A percentile compares a stretch with the other conserved stretches of the same genome.
Evolutionary conservation across 2,797 vertebrate species (phyloP).

Genomic region (Knipowitschia caucasica): DNA sequence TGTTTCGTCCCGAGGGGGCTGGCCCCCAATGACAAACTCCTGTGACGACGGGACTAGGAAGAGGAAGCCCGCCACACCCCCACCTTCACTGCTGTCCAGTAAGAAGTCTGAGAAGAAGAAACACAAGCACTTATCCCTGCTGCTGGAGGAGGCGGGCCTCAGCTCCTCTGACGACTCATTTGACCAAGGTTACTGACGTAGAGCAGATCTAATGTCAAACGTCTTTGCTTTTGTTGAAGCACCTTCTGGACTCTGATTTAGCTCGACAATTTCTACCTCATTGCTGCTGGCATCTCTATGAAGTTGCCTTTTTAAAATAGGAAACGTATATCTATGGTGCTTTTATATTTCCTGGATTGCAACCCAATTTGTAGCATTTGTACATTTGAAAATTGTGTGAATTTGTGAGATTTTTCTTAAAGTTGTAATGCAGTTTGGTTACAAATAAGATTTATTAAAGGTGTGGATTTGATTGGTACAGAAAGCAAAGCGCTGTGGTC

Average conservation of each 20-base stretch:
- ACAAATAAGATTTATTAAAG: constrained; percentile 96
- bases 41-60: constrained; percentile 66
- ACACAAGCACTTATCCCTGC: constrained; percentile 90
- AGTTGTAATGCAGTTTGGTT: constrained; percentile 91
- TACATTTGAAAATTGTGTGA: constrained; percentile 85
- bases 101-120: constrained; percentile 83
- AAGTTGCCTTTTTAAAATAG: constrained; percentile 58
- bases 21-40: constrained; percentile 78
- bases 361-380: constrained; percentile 79
- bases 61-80: constrained; percentile 58
- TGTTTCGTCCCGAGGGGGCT: constrained; percentile 82
- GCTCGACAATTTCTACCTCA: constrained; percentile 64
- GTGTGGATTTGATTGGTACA: constrained; percentile 88
- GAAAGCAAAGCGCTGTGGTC: constrained; percentile 86
- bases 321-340: constrained; percentile 63
- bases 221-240: constrained; percentile 53
- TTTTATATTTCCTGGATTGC: constrained; percentile 75
- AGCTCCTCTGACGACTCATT: constrained; percentile 96
- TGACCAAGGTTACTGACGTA: constrained; percentile 96
- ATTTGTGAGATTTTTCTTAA: constrained; percentile 86
- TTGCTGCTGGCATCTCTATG: constrained; percentile 64
- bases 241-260: constrained; percentile 54
- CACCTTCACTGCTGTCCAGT: constrained; percentile 77
- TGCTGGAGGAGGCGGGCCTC: constrained; percentile 88
- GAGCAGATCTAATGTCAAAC: constrained; percentile 38